Evolutionary conservation across 2,797 vertebrate species (phyloP).

Genomic region (Sus cebifrons): DNA sequence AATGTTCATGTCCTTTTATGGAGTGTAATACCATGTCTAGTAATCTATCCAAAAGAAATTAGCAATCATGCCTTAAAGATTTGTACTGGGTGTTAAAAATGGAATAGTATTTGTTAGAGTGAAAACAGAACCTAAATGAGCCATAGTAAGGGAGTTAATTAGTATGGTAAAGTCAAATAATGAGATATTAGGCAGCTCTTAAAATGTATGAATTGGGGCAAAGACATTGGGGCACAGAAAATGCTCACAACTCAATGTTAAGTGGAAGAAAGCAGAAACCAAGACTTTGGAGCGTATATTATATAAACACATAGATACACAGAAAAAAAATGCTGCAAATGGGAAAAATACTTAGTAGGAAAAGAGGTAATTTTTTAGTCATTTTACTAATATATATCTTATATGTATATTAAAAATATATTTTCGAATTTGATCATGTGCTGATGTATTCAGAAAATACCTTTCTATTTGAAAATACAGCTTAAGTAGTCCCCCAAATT

Average conservation of each 20-base stretch:
- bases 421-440: constrained; percentile 32
- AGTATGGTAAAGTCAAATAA: not conserved
- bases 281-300: not conserved
- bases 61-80: constrained; percentile 39
- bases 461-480: constrained; percentile 40
- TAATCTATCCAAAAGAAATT: constrained; percentile 29
- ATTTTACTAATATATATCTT: not conserved
- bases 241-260: constrained; percentile 11
- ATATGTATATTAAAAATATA: too few relatives aligned
- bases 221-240: not conserved
- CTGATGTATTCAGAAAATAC: not conserved
- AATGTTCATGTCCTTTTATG: not conserved
- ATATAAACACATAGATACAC: not conserved
- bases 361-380: not conserved
- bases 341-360: not conserved
- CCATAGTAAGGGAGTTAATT: not conserved
- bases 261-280: constrained; percentile 4
- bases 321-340: not conserved
- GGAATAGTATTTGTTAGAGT: not conserved
- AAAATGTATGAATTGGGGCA: not conserved
- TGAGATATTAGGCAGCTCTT: not conserved
- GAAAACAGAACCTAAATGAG: not conserved
- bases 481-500: not conserved
- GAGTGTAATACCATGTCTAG: not conserved
- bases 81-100: not conserved